Base-by-base conservation (phyloP, 2,113 vertebrate genomes). In the cat (Felis catus) region DNA sequence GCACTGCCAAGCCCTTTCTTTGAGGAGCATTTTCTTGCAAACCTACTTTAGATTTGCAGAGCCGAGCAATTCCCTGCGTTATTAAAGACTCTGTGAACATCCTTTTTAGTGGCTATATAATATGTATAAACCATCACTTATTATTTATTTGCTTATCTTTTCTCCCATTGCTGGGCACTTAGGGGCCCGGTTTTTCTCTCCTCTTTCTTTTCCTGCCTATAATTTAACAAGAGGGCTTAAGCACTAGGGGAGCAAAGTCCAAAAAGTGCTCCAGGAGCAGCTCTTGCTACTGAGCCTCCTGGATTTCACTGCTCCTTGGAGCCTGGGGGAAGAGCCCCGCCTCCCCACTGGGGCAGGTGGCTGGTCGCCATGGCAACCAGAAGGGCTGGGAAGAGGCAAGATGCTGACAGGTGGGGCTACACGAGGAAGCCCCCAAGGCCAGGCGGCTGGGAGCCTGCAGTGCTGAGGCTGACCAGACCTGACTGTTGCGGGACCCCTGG, bases 21-120 rank as follows among this genome's bases (percentile, higher is more conserved):
- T 85, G 91, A 95, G 51, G 41, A 82, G 9, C 2, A 15, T 41
- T 92, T 95, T 90, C 85, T 81, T 78, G 70, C 74, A 94, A 83
- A 84, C 36, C 27, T 71, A 51, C 68, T 63, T 97, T 78, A 88
- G 70, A 93, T 91, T 84, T 94, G 91, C 41, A 63, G 76, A 92
- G 63, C 45, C 39, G 51, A 71, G 61, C 41, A 79, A 48, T 89
- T 85, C n/a, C 27, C 33, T 74, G 7, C n/a, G 80, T 91, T 94
- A 89, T 71, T 74, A n/a, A 89, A 95, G 79, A 7, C 13, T 79
- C 29, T 51, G 88, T 81, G 55, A 88, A 81, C 51, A 91, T 70
- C 31, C 3, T 66, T 94, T 85, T 9, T 13, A 95, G 88, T 61
- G 61, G 71, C 39, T 89, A 12, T 36, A 29, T 71, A 84, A 53